These are phyloP conservation scores for Panthera tigris DNA, from an alignment of 2,113 vertebrate genomes.

Conservation along the genomic window DNA sequence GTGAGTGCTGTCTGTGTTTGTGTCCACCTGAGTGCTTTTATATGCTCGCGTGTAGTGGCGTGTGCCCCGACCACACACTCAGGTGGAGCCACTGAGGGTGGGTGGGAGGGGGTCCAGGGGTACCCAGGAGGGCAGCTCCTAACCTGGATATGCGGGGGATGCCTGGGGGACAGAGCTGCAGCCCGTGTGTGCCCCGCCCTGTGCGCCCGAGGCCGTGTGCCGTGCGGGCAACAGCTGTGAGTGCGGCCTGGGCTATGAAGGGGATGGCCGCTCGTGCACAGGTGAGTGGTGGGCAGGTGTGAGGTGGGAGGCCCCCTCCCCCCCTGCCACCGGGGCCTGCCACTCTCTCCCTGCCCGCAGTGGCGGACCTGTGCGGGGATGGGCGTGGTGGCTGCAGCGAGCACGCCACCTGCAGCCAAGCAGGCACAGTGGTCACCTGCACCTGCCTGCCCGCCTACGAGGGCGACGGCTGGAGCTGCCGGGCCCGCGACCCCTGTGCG, in stretches of 20 bases:
- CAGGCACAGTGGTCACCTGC: slow-evolving; percentile 84
- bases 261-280: slow-evolving; percentile 90
- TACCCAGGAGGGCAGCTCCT: slow-evolving; percentile 18
- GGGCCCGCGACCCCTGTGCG: slow-evolving; percentile 87
- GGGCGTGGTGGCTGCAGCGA: slow-evolving; percentile 89
- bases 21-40: neutral
- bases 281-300: slow-evolving; percentile 70
- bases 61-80: no score
- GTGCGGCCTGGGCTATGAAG: slow-evolving; percentile 90
- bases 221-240: slow-evolving; percentile 85
- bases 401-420: slow-evolving; percentile 89
- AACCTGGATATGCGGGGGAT: slow-evolving; percentile 28
- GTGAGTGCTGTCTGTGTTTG: slow-evolving; percentile 77
- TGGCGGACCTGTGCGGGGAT: slow-evolving; percentile 87
- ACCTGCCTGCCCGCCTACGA: slow-evolving; percentile 85
- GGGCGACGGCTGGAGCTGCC: slow-evolving; percentile 90
- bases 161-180: slow-evolving; percentile 72
- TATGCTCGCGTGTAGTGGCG: neutral
- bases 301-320: neutral
- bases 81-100: neutral
- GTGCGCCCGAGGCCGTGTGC: slow-evolving; percentile 90
- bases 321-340: neutral
- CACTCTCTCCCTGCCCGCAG: slow-evolving; percentile 74
- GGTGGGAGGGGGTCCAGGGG: neutral
- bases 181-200: slow-evolving; percentile 87